Evolutionary conservation across 2,888 invertebrate genomes (phyloP).

Genomic region (Pollenia amentaria): DNA sequence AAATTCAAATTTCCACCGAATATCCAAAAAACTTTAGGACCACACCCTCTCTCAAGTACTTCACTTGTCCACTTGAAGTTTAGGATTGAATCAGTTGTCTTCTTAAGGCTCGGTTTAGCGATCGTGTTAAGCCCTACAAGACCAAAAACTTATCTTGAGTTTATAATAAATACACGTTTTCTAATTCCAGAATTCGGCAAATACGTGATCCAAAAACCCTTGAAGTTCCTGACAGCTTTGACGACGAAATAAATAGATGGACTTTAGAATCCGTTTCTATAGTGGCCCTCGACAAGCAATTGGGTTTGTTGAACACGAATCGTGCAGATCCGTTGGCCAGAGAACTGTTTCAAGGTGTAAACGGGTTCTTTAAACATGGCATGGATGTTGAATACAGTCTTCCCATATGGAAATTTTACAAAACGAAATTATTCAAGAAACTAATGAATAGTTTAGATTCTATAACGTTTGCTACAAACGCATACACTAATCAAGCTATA

Average conservation of each 20-base stretch:
- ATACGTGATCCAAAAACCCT: slow-evolving; percentile 79
- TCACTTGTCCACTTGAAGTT: too few species aligned
- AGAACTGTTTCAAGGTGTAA: slow-evolving; percentile 75
- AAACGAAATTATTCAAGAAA: slow-evolving; percentile 77
- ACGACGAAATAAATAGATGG: slow-evolving; percentile 86
- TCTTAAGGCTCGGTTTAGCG: too few species aligned
- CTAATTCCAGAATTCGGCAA: slow-evolving; percentile 79
- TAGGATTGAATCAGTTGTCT: too few species aligned
- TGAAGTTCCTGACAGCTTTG: slow-evolving; percentile 85
- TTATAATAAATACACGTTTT: not conserved
- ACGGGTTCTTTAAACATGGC: slow-evolving; percentile 66
- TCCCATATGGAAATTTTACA: slow-evolving; percentile 77
- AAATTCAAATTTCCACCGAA: too few species aligned
- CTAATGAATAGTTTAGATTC: slow-evolving; percentile 78
- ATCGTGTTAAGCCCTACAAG: too few species aligned
- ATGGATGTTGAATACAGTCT: slow-evolving; percentile 77
- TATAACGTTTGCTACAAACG: slow-evolving; percentile 77
- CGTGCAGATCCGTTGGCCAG: slow-evolving; percentile 73
- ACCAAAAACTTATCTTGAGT: too few species aligned
- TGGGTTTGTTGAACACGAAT: slow-evolving; percentile 78
- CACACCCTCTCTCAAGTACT: too few species aligned
- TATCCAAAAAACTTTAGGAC: too few species aligned
- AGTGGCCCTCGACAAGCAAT: slow-evolving; percentile 83
- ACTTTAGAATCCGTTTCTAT: slow-evolving; percentile 86
- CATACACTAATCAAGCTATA: slow-evolving; percentile 82